Evolutionary conservation across 2,888 invertebrate genomes (phyloP), one percentile per base, ranked within the genome.

Genomic region (Eupithecia subumbrata): DNA sequence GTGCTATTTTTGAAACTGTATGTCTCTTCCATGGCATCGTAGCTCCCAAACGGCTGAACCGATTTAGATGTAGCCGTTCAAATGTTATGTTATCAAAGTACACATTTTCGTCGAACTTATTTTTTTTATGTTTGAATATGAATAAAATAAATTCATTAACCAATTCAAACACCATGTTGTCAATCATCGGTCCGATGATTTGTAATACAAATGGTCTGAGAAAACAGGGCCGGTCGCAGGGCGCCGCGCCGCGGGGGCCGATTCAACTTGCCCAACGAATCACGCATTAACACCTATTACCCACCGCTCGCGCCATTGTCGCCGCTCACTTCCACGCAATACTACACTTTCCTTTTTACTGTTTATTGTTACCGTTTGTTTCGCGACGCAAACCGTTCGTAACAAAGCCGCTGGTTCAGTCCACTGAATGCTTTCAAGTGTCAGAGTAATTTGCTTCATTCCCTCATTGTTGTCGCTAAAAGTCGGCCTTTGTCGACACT

Each of bases 281-380:
- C 86, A 84, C 90, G 83, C 92, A 93, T 94, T 94, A 94, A 92
- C 94, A 92, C 94, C 91, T 91, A 94, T 93, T 94, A 91, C 88
- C 79, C 79, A 48, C 81, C 87, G 80, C 87, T 66, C 66, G 66
- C 66, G 66, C 89, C 87, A 89, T 94, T 93, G 91, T 92, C 83
- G 85, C 82, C 81, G 86, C 82, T 85, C 90, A 89, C 87, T 89
- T 88, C 87, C 89, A 89, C 91, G 88, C 91, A 92, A 94, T 92
- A 91, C 90, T 92, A 93, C 92, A 92, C 93, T 93, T 92, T 94
- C 90, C 91, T 92, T 93, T 93, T 92, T 90, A 92, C 88, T 94
- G 93, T 94, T 94, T 94, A 94, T 93, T 94, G 94, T 94, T 89
- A 91, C 89, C 92, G 91, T 91, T 94, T 94, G 93, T 94, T 94